These are phyloP conservation scores for Pecten maximus DNA, from an alignment of 2,888 invertebrate genomes.

Conservation along the genomic window DNA sequence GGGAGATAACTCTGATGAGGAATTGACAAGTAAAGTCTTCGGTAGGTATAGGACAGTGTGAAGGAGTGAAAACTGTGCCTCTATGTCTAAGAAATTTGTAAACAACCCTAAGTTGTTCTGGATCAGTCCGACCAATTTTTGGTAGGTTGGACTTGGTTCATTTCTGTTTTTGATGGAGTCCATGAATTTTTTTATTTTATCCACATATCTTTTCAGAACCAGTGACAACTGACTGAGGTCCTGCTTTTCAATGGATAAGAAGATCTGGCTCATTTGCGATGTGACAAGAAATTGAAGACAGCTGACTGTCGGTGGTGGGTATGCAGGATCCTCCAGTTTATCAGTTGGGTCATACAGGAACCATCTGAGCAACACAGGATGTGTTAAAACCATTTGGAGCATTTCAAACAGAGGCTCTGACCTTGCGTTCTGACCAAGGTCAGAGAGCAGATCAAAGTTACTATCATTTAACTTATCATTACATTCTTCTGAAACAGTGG, in stretches of 20 bases:
- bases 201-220: background rate
- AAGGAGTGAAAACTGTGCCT: background rate
- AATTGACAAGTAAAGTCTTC: background rate
- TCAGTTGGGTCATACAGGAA: slow-evolving; percentile 38
- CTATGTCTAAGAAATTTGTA: background rate
- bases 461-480: background rate
- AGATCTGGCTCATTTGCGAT: background rate
- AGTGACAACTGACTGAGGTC: background rate
- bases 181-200: slow-evolving; percentile 31
- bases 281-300: slow-evolving; percentile 31
- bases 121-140: slow-evolving; percentile 1
- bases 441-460: background rate
- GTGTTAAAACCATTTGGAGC: slow-evolving; percentile 41
- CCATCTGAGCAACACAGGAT: slow-evolving; percentile 44
- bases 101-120: background rate
- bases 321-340: background rate
- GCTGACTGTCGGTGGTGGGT: background rate
- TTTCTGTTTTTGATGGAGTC: slow-evolving; percentile 13
- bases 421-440: slow-evolving; percentile 37
- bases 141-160: background rate
- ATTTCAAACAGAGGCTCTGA: slow-evolving; percentile 44
- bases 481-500: background rate
- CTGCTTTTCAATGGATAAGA: background rate
- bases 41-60: background rate
- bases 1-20: background rate